phyloP scores from a whole-genome alignment of 2,797 vertebrate genomes.

The Oryzias sinensis region DNA sequence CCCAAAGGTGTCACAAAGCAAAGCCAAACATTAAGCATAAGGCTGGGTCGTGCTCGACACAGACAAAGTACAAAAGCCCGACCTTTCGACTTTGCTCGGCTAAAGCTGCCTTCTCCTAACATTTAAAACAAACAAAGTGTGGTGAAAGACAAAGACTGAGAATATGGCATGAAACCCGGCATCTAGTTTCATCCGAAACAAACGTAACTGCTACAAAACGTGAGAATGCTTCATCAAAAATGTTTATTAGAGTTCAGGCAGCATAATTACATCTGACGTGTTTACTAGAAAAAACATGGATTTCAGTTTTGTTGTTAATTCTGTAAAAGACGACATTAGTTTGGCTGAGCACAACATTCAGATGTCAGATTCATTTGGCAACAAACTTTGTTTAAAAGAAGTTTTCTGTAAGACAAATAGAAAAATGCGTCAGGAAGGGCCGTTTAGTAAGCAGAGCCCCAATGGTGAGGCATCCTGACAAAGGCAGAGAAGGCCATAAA shows the following conservation, averaged over 20 bases:
- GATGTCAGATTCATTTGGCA: conserved; percentile 11
- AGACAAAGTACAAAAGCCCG: neutral
- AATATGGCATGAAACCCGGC: neutral
- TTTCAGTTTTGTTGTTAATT: conserved; percentile 20
- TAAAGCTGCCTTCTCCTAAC: conserved; percentile 1
- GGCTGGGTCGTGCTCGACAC: conserved; percentile 6
- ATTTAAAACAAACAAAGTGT: conserved; percentile 1
- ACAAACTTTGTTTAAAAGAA: neutral
- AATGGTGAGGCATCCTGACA: conserved; percentile 11
- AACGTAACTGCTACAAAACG: neutral
- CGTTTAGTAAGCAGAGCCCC: too few species aligned
- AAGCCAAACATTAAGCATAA: neutral
- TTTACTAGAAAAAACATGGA: conserved; percentile 50
- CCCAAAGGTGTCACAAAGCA: conserved; percentile 11
- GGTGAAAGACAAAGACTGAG: neutral
- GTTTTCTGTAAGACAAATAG: neutral
- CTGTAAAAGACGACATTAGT: neutral
- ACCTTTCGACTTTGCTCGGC: conserved; percentile 15
- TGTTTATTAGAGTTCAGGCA: conserved; percentile 67
- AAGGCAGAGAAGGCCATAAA: conserved; percentile 9
- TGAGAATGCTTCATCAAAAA: conserved; percentile 11
- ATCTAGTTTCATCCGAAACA: neutral
- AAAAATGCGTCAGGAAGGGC: neutral
- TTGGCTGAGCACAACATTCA: conserved; percentile 18
- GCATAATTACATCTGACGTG: conserved; percentile 41